Evolutionary conservation across 2,797 vertebrate species (phyloP), one percentile per base, ranked within the genome.

Genomic region (Sparidentex hasta): DNA sequence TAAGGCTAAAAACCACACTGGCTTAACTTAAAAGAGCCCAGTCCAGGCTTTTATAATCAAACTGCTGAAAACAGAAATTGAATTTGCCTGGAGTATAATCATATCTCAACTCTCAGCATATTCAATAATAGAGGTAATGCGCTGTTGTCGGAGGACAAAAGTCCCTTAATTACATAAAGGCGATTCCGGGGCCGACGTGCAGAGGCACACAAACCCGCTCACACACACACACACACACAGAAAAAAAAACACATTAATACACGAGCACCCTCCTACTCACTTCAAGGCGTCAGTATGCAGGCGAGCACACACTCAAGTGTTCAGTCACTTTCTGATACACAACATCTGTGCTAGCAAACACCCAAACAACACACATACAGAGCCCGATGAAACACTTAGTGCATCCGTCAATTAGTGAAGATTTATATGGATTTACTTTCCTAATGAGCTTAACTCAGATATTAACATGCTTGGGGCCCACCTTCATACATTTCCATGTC

Each of bases 1-100:
- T 76, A 79, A 85, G 48, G 23, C 61, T 64, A 85, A 86, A 87
- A 86, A 71, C 16, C 76, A 81, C 3, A 71, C 41, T 48, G 64
- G 66, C 70, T 89, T 47, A 61, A 75, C 71, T 86, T 72, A 66
- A 87, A 81, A 81, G 69, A 76, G 38, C 55, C 29, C 18, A 20
- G 51, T 70, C 41, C 41, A 18, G 23, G 41, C 69, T 75, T 72
- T 83, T 78, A 80, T 85, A 91, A 86, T 88, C 73, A 90, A 87
- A 91, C 75, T 81, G 88, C 83, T 85, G 88, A 90, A 92, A 91
- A 91, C 67, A 79, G 48, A 92, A 90, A 92, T 89, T 88, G 58
- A 92, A 93, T 92, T 89, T 87, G 58, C 70, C 65, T 48, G 4
- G 51, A 87, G 65, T 82, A 88, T 86, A 92, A 92, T 93, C 80